Evolutionary conservation across 1,140 invertebrate species (phyloP).

Genomic region (Atopsyche davidsoni): DNA sequence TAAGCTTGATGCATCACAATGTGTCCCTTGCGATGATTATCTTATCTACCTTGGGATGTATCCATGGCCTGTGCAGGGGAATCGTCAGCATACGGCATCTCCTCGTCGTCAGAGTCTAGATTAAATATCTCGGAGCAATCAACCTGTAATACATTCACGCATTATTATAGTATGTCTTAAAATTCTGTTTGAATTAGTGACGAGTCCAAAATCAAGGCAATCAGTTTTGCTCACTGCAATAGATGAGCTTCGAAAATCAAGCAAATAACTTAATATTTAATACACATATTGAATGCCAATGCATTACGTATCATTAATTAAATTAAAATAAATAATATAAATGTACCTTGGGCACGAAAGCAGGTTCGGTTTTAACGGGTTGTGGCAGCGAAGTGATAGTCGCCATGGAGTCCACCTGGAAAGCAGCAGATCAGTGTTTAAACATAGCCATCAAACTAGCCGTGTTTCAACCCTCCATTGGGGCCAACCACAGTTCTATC

Average conservation of each 20-base stretch:
- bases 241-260: neutral
- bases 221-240: neutral
- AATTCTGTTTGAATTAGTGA: neutral
- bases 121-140: slow-evolving; percentile 15
- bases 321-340: no score
- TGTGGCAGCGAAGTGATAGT: no score
- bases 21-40: neutral
- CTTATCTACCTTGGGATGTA: neutral
- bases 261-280: neutral
- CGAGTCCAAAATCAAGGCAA: neutral
- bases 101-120: slow-evolving; percentile 27
- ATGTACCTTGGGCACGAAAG: no score
- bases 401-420: no score
- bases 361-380: no score
- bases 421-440: no score
- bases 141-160: neutral
- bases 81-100: neutral
- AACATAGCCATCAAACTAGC: no score
- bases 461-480: no score
- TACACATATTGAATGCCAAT: neutral
- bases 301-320: no score
- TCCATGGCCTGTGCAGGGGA: neutral
- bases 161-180: neutral
- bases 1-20: neutral
- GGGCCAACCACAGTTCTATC: no score